Conservation (phyloP, 2,888 invertebrate genomes). For the Hipparchia sbordonii region DNA sequence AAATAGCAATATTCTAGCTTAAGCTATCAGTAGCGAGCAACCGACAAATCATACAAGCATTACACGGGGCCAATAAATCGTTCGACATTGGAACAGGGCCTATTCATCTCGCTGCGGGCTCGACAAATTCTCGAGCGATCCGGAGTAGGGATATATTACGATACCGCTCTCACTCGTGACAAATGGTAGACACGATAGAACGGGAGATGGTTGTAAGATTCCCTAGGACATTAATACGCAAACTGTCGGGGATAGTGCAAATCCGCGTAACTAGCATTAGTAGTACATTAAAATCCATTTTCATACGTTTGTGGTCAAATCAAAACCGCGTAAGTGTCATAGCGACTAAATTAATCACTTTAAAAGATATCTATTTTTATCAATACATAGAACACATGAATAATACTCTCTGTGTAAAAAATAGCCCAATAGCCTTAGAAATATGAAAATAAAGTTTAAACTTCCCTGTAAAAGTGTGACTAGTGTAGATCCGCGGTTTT, state of each 20-base stretch:
- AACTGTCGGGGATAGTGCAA: background rate
- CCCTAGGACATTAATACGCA: background rate
- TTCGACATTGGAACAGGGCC: constrained; percentile 56
- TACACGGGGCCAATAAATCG: constrained; percentile 61
- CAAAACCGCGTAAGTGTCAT: no score
- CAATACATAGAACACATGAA: no score
- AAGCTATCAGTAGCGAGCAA: constrained; percentile 31
- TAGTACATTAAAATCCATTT: no score
- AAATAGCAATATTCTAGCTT: constrained; percentile 11
- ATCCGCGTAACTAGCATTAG: no score
- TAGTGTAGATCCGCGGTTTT: no score
- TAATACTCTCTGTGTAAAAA: no score
- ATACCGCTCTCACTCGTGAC: constrained; percentile 32
- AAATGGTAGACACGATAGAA: constrained; percentile 29
- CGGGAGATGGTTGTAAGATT: constrained; percentile 15
- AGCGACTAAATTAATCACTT: no score
- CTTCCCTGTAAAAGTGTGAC: no score
- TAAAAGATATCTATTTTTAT: no score
- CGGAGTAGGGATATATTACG: constrained; percentile 48
- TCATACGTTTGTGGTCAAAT: no score
- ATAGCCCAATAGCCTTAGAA: no score
- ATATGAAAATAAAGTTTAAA: no score
- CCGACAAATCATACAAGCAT: constrained; percentile 54
- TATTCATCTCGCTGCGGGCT: constrained; percentile 61
- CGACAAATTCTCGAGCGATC: constrained; percentile 65